Conservation (phyloP, 1,140 invertebrate genomes). For the Semibalanus balanoides region DNA sequence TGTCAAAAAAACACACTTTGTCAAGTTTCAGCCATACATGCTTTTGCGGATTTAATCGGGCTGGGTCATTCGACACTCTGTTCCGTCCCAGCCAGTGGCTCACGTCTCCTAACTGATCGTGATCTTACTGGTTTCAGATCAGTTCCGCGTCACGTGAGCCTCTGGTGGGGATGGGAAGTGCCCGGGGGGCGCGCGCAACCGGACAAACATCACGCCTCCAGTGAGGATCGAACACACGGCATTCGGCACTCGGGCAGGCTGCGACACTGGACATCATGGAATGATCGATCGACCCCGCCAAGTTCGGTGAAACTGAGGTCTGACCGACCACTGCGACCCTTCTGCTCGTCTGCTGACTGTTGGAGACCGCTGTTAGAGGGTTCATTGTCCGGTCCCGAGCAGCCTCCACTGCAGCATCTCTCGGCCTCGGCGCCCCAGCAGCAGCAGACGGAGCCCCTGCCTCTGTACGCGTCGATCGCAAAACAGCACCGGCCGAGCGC, state of each 20-base stretch:
- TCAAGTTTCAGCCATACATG: too few species aligned
- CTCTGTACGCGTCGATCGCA: too few species aligned
- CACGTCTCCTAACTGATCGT: neutral
- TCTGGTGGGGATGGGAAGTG: neutral
- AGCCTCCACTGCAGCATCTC: neutral
- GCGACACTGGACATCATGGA: too few species aligned
- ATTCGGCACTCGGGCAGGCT: neutral
- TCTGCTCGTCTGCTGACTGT: neutral
- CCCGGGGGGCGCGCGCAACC: neutral
- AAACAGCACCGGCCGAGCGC: too few species aligned
- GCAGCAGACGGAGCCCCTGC: neutral
- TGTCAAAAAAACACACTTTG: too few species aligned
- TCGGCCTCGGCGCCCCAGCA: too few species aligned
- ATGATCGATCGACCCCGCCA: too few species aligned
- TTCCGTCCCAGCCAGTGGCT: neutral
- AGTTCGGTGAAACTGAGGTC: too few species aligned
- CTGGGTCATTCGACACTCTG: too few species aligned
- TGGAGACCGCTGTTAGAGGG: neutral
- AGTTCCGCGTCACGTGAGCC: neutral
- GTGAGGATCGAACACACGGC: neutral
- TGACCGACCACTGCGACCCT: too few species aligned
- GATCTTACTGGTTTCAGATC: neutral
- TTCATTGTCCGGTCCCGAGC: neutral
- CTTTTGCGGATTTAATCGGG: too few species aligned
- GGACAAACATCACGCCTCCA: neutral